A percentile compares a stretch with the other conserved stretches of the same genome.
Conservation (phyloP, 2,113 vertebrate genomes). For the Amphilophus citrinellus region DNA sequence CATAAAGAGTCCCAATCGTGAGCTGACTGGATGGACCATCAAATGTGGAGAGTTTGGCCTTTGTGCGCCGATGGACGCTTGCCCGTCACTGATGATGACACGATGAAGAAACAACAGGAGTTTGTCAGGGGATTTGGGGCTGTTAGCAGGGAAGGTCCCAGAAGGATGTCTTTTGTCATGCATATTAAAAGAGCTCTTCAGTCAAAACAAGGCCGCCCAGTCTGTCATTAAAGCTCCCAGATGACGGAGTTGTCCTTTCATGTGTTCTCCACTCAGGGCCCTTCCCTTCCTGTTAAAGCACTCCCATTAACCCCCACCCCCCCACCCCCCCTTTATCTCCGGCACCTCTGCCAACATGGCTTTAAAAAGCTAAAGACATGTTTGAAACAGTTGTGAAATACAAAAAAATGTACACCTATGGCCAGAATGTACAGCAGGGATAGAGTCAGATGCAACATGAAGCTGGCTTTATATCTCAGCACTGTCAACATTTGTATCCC, state of each 20-base stretch:
- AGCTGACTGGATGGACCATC: constrained; percentile 18
- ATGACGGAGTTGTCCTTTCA: constrained; percentile 72
- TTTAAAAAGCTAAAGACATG: constrained; percentile 14
- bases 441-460: neutral
- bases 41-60: constrained; percentile 33
- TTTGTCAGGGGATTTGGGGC: constrained; percentile 43
- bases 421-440: neutral
- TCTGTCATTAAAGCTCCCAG: constrained; percentile 74
- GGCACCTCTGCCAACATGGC: constrained; percentile 9
- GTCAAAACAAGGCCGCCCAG: constrained; percentile 73
- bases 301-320: neutral
- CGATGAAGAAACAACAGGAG: constrained; percentile 37
- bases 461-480: neutral
- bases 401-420: constrained; percentile 20
- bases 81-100: constrained; percentile 31
- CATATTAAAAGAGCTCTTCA: constrained; percentile 72
- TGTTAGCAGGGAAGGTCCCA: constrained; percentile 45
- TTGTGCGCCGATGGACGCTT: constrained; percentile 20
- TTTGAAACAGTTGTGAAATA: neutral
- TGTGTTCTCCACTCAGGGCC: constrained; percentile 58
- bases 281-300: constrained; percentile 70
- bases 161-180: constrained; percentile 69
- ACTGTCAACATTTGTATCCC: neutral
- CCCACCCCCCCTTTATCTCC: constrained; percentile 15
- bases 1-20: constrained; percentile 17